A percentile compares a stretch with the other conserved stretches of the same genome.
Conservation (phyloP, 2,797 vertebrate genomes). For the Pseudomugil gertrudae region DNA sequence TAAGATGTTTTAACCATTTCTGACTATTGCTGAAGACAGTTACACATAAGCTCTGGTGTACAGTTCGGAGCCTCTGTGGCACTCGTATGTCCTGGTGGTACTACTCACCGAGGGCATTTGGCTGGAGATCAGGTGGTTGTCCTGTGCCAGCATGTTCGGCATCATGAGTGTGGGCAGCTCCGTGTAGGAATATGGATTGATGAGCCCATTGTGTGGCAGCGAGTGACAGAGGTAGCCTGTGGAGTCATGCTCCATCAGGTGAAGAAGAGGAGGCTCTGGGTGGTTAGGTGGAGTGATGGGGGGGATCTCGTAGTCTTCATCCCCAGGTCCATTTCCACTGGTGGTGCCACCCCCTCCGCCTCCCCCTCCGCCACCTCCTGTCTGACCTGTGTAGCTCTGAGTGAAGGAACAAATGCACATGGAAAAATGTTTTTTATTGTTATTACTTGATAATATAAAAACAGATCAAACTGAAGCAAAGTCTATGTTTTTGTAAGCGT, state of each 20-base stretch:
- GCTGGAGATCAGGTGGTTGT: constrained; percentile 93
- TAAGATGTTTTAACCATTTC: constrained; percentile 11
- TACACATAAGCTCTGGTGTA: background rate
- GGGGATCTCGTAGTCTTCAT: constrained; percentile 98
- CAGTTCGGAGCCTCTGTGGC: background rate
- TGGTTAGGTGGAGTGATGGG: constrained; percentile 98
- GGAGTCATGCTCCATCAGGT: constrained; percentile 96
- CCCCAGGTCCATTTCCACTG: constrained; percentile 80
- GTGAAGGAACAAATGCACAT: background rate
- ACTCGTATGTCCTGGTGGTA: background rate
- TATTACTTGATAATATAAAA: background rate
- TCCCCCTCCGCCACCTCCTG: constrained; percentile 65
- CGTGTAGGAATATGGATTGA: constrained; percentile 95
- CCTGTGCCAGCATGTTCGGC: constrained; percentile 97
- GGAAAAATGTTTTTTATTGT: background rate
- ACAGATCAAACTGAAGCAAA: constrained; percentile 2
- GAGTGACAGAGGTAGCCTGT: constrained; percentile 95
- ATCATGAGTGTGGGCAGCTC: constrained; percentile 99
- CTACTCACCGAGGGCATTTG: constrained; percentile 96
- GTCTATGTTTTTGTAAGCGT: background rate
- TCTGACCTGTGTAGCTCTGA: constrained; percentile 89
- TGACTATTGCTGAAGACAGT: background rate
- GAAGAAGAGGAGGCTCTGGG: constrained; percentile 92
- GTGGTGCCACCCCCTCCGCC: constrained; percentile 71
- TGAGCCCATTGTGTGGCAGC: constrained; percentile 92